phyloP scores from a whole-genome alignment of 2,888 invertebrate genomes.

The Liodrosophila aerea region DNA sequence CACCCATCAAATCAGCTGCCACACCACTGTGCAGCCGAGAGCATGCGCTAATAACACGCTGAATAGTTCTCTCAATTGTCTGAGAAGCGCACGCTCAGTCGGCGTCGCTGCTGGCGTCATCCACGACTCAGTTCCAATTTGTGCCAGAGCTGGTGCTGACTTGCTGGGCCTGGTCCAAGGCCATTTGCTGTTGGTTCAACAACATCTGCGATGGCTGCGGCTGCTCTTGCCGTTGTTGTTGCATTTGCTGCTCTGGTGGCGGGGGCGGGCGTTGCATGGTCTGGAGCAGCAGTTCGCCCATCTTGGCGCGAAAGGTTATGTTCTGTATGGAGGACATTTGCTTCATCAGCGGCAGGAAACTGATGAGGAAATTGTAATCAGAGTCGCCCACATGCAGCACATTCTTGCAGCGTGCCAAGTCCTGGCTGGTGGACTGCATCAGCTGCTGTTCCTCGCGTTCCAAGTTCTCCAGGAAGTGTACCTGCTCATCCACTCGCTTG shows the following conservation, averaged over 20 bases:
- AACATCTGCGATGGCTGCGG: slow-evolving; percentile 63
- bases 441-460: slow-evolving; percentile 75
- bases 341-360: slow-evolving; percentile 79
- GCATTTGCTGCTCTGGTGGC: slow-evolving; percentile 31
- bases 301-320: slow-evolving; percentile 73
- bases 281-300: slow-evolving; percentile 73
- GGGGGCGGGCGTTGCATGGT: slow-evolving; percentile 63
- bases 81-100: slow-evolving; percentile 13
- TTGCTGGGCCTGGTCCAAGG: slow-evolving; percentile 72
- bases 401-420: slow-evolving; percentile 69
- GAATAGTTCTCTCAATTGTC: slow-evolving; percentile 2
- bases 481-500: slow-evolving; percentile 70
- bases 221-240: slow-evolving; percentile 31
- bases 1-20: background rate
- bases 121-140: slow-evolving; percentile 58
- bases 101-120: slow-evolving; percentile 12
- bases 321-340: slow-evolving; percentile 77
- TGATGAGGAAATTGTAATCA: slow-evolving; percentile 78
- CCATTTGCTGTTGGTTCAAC: slow-evolving; percentile 73
- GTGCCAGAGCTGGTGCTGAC: slow-evolving; percentile 56
- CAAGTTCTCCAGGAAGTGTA: slow-evolving; percentile 70
- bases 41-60: slow-evolving; percentile 35
- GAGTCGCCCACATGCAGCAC: slow-evolving; percentile 75
- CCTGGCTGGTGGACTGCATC: slow-evolving; percentile 76
- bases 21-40: slow-evolving; percentile 37